Percentiles rank a stretch among this genome's conserved stretches.
Conservation (phyloP, 2,113 vertebrate genomes). For the Ovibos moschatus region DNA sequence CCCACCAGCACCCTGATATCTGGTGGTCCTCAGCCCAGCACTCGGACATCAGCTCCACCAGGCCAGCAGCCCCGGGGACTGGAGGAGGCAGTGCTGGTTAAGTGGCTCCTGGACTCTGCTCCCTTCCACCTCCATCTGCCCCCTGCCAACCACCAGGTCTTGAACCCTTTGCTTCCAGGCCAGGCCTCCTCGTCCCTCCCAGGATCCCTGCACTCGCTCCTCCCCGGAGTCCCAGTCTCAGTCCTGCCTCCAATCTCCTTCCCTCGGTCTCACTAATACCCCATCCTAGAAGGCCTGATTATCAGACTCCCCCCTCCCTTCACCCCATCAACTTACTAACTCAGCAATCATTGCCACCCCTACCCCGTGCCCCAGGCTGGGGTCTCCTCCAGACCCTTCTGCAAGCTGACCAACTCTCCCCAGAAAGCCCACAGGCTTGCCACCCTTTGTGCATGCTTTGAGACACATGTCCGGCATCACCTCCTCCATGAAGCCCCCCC, state of each 20-base stretch:
- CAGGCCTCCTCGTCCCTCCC: not conserved
- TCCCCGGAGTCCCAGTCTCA: not conserved
- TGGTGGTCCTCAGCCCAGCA: rapidly evolving
- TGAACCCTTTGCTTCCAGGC: rapidly evolving
- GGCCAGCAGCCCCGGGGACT: not conserved
- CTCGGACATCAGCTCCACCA: too few species aligned
- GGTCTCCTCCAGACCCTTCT: not conserved
- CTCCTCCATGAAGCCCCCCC: not conserved
- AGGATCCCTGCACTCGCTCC: not conserved
- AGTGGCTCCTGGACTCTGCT: not conserved
- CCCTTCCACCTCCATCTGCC: rapidly evolving
- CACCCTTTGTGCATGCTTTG: not conserved
- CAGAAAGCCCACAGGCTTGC: not conserved
- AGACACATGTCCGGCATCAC: not conserved
- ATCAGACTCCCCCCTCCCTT: not conserved
- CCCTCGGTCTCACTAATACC: not conserved
- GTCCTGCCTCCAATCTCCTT: not conserved
- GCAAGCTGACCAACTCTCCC: not conserved
- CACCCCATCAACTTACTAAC: not conserved
- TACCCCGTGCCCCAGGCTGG: not conserved
- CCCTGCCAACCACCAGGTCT: not conserved
- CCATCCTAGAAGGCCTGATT: rapidly evolving
- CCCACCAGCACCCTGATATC: not conserved
- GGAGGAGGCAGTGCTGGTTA: rapidly evolving
- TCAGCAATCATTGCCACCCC: not conserved